These are phyloP conservation scores for Holacanthella duospinosa DNA, from an alignment of 2,888 invertebrate genomes.

Conservation along the genomic window DNA sequence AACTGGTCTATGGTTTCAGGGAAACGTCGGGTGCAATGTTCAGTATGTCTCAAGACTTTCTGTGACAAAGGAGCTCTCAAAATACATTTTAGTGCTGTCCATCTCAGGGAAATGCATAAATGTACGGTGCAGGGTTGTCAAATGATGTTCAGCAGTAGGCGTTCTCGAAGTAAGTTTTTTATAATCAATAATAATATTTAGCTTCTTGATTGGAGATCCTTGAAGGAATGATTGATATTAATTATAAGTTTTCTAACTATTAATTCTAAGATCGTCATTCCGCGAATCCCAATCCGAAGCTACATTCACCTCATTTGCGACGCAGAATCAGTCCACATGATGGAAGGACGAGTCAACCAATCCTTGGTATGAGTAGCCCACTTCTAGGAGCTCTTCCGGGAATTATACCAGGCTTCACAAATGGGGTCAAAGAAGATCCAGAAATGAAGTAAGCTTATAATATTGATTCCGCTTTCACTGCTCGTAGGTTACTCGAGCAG, in stretches of 20 bases:
- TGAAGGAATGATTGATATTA: no score
- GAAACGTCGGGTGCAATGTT: slow-evolving; percentile 94
- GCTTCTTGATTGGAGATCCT: no score
- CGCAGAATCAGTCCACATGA: slow-evolving; percentile 91
- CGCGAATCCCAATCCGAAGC: slow-evolving; percentile 95
- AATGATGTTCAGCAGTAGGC: slow-evolving; percentile 96
- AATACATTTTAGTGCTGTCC: slow-evolving; percentile 98
- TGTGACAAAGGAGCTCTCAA: slow-evolving; percentile 99
- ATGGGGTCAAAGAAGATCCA: slow-evolving; percentile 8
- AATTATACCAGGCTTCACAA: slow-evolving; percentile 6
- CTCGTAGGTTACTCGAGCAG: not conserved
- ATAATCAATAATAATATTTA: no score
- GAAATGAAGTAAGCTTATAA: slow-evolving; percentile 2
- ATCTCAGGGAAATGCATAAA: slow-evolving; percentile 97
- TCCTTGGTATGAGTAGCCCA: slow-evolving; percentile 41
- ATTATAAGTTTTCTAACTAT: no score
- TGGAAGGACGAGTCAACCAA: slow-evolving; percentile 77
- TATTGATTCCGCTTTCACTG: not conserved
- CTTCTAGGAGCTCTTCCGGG: slow-evolving; percentile 13
- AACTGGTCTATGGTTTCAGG: slow-evolving; percentile 43
- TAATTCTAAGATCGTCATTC: slow-evolving; percentile 95
- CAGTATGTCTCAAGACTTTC: slow-evolving; percentile 95
- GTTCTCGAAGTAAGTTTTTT: no score
- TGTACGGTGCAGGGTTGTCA: slow-evolving; percentile 97
- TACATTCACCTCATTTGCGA: slow-evolving; percentile 87